Evolutionary conservation across 2,113 vertebrate genomes (phyloP).

Genomic region (Pseudolaguvia tuberculata): DNA sequence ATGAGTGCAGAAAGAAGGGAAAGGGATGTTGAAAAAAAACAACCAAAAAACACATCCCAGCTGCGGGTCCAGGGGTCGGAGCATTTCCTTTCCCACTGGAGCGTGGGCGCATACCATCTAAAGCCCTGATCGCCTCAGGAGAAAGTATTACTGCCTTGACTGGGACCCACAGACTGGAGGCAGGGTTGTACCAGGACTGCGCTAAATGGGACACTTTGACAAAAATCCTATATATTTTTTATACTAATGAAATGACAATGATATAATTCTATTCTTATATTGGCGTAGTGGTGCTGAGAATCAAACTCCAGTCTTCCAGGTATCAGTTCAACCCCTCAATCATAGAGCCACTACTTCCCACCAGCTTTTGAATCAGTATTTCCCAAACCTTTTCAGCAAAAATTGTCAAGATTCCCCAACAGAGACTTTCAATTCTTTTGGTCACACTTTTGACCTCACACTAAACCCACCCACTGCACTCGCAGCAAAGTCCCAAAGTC

Average conservation of each 20-base stretch:
- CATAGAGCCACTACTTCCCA: too few relatives aligned
- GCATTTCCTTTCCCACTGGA: slow-evolving; percentile 43
- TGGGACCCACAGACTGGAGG: neutral
- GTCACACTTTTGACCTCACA: too few relatives aligned
- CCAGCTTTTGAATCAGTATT: too few relatives aligned
- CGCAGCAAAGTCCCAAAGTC: too few relatives aligned
- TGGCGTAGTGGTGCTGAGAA: too few relatives aligned
- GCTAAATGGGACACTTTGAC: neutral
- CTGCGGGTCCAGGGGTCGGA: slow-evolving; percentile 36
- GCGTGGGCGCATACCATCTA: slow-evolving; percentile 7
- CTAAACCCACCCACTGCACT: too few relatives aligned
- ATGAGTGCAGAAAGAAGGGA: neutral
- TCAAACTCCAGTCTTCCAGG: too few relatives aligned
- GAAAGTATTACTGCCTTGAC: neutral
- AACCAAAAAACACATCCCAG: slow-evolving; percentile 31
- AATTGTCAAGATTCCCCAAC: too few relatives aligned
- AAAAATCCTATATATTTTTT: neutral
- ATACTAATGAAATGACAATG: neutral
- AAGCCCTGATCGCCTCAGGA: neutral
- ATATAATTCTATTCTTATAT: neutral
- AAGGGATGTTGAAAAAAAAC: neutral
- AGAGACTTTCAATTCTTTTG: too few relatives aligned
- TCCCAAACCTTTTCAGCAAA: too few relatives aligned
- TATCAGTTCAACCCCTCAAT: too few relatives aligned
- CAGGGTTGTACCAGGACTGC: neutral